Percentiles rank a stretch among this genome's conserved stretches.
Evolutionary conservation across 2,113 vertebrate species (phyloP).

Genomic region (Neodon shergylaensis): DNA sequence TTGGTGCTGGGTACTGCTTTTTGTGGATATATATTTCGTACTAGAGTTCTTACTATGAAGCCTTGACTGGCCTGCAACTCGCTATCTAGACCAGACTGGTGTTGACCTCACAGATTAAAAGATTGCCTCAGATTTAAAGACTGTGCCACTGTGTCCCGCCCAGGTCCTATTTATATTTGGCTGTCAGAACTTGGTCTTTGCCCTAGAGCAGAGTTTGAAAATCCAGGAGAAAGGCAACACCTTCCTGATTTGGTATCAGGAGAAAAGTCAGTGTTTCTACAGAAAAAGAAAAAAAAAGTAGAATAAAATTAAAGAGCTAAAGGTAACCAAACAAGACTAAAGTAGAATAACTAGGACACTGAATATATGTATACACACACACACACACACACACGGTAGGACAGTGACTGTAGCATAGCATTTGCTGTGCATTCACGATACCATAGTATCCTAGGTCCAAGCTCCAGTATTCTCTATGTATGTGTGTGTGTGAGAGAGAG

Average conservation of each 20-base stretch:
- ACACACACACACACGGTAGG: neutral
- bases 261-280: neutral
- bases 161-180: neutral
- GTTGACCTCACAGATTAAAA: neutral
- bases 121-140: neutral
- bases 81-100: neutral
- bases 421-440: neutral
- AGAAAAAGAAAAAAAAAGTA: neutral
- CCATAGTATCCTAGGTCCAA: neutral
- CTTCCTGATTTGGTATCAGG: neutral
- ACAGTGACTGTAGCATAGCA: neutral
- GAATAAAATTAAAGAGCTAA: slow-evolving; percentile 3
- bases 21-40: no score
- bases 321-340: neutral
- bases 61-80: neutral
- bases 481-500: neutral
- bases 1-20: neutral
- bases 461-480: neutral
- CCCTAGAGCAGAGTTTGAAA: neutral
- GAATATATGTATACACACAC: neutral
- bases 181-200: neutral
- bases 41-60: no score
- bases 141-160: neutral
- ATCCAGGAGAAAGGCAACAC: neutral
- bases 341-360: neutral